phyloP scores from a whole-genome alignment of 1,140 invertebrate species.

The Cecropterus lyciades region DNA sequence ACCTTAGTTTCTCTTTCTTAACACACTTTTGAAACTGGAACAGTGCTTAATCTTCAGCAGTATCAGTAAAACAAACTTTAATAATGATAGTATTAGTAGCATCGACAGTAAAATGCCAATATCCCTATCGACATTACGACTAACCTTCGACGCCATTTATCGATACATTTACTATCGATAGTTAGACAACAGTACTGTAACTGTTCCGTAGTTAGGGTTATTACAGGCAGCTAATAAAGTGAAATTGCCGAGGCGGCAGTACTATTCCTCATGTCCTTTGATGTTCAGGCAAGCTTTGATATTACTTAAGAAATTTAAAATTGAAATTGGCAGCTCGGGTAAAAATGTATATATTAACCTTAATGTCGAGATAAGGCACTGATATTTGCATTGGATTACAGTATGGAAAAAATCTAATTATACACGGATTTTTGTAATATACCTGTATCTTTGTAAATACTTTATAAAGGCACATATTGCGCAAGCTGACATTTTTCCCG shows the following conservation, averaged over 20 bases:
- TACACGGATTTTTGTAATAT: background rate
- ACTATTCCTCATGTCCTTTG: constrained; percentile 15
- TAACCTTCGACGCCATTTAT: too few relatives aligned
- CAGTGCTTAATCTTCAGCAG: too few relatives aligned
- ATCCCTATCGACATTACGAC: too few relatives aligned
- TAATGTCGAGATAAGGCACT: background rate
- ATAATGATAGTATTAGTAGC: too few relatives aligned
- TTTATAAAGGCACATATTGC: constrained; percentile 8
- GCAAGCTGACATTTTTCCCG: constrained; percentile 10
- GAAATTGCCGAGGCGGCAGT: constrained; percentile 17
- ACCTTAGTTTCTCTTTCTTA: too few relatives aligned
- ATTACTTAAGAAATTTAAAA: constrained; percentile 9
- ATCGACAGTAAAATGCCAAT: too few relatives aligned
- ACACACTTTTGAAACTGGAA: too few relatives aligned
- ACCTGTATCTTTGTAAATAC: constrained; percentile 1
- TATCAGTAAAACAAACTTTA: too few relatives aligned
- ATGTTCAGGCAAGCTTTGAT: constrained; percentile 12
- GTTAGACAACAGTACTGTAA: background rate
- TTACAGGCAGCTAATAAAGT: constrained; percentile 17
- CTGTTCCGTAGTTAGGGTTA: background rate
- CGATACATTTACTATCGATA: too few relatives aligned
- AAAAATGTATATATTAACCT: background rate
- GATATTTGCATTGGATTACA: constrained; percentile 2
- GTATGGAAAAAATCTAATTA: background rate
- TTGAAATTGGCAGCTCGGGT: constrained; percentile 9